Conservation (phyloP, 64 coral and sea anemone species). For the Montipora efflorescens region DNA sequence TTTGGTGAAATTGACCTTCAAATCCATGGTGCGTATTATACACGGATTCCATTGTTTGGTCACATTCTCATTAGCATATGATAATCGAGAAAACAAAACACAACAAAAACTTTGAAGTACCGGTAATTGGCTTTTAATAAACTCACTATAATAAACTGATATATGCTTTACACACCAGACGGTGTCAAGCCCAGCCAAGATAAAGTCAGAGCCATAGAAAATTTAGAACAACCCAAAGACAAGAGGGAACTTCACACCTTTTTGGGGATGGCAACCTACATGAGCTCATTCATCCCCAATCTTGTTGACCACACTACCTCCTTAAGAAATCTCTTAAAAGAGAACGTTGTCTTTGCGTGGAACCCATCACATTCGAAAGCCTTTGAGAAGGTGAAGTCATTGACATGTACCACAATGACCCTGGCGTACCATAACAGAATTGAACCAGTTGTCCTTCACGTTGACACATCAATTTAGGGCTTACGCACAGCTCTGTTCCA, state of each 20-base stretch:
- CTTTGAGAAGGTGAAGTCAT: conserved; percentile 62
- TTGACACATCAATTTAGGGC: conserved; percentile 52
- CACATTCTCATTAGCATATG: too few relatives aligned
- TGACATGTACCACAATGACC: conserved; percentile 11
- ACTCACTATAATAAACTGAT: too few relatives aligned
- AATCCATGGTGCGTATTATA: too few relatives aligned
- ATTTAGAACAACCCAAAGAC: conserved; percentile 53
- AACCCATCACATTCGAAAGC: conserved; percentile 30
- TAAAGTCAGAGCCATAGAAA: conserved; percentile 55
- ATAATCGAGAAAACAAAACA: too few relatives aligned
- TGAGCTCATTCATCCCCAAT: conserved; percentile 73
- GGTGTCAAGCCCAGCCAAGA: conserved; percentile 71
- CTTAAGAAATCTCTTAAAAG: conserved; percentile 46
- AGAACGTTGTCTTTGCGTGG: conserved; percentile 36
- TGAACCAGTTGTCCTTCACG: conserved; percentile 27
- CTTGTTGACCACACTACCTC: conserved; percentile 49
- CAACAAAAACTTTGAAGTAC: too few relatives aligned
- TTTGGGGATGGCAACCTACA: conserved; percentile 61
- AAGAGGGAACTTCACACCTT: conserved; percentile 56
- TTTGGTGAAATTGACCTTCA: too few relatives aligned
- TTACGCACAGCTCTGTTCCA: conserved; percentile 64
- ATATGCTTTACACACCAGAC: conserved; percentile 49
- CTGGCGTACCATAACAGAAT: conserved; percentile 52
- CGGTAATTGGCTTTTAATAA: too few relatives aligned
- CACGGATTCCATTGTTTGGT: too few relatives aligned